Evolutionary conservation across 1,140 invertebrate species (phyloP).

Genomic region (Pseudomyrmex cubaensis): DNA sequence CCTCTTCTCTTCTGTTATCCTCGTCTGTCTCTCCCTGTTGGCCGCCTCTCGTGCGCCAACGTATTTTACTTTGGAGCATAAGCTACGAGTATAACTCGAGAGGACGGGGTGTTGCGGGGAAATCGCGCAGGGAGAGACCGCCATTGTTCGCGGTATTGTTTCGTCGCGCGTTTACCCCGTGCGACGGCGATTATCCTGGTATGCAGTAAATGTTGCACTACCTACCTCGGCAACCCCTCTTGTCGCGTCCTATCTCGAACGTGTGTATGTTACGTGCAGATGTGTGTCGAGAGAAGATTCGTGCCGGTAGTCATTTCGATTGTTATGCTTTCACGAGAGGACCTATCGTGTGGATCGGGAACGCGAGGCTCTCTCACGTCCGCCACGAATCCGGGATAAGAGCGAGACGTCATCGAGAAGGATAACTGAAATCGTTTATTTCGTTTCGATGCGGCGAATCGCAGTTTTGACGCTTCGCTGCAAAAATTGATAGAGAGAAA

Average conservation of each 20-base stretch:
- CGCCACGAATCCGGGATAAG: neutral
- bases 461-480: neutral
- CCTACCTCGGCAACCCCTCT: neutral
- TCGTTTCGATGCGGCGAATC: neutral
- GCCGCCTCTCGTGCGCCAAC: neutral
- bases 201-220: constrained; percentile 52
- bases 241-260: neutral
- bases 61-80: constrained; percentile 58
- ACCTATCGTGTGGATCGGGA: neutral
- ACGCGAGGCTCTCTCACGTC: neutral
- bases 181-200: constrained; percentile 40
- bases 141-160: constrained; percentile 55
- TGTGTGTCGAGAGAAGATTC: neutral
- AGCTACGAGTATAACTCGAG: constrained; percentile 35
- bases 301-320: constrained; percentile 33
- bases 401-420: constrained; percentile 5
- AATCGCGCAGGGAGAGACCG: neutral
- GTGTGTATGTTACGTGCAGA: too few relatives aligned
- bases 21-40: neutral
- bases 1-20: neutral
- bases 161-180: constrained; percentile 44
- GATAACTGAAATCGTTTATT: neutral
- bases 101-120: too few relatives aligned
- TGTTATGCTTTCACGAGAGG: constrained; percentile 18
- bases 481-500: neutral